These are phyloP conservation scores for Dione vanillae DNA, from an alignment of 2,888 invertebrate species.

Conservation along the genomic window DNA sequence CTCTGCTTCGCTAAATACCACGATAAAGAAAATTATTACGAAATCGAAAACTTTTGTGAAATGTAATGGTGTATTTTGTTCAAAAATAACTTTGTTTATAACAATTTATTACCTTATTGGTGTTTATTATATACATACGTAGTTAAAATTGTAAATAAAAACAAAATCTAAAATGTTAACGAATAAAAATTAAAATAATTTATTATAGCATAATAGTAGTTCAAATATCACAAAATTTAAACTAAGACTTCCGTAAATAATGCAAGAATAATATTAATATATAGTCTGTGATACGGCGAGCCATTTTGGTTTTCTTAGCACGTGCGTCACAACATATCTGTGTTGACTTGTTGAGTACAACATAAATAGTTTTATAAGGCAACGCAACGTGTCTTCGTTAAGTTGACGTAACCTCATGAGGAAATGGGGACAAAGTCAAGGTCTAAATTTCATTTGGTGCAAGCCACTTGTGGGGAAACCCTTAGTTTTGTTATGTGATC, in stretches of 20 bases:
- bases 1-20: slow-evolving; percentile 12
- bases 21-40: neutral
- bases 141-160: no score
- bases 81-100: no score
- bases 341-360: slow-evolving; percentile 1
- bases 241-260: slow-evolving; percentile 6
- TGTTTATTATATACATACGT: no score
- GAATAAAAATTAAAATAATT: no score
- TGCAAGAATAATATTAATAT: neutral
- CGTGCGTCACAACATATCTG: slow-evolving; percentile 41
- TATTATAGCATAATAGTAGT: neutral
- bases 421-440: slow-evolving; percentile 73
- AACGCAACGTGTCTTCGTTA: slow-evolving; percentile 61
- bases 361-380: slow-evolving; percentile 62
- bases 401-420: slow-evolving; percentile 64
- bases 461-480: slow-evolving; percentile 34
- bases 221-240: neutral
- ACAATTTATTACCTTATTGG: neutral
- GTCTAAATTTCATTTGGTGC: slow-evolving; percentile 62
- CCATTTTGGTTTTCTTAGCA: slow-evolving; percentile 40
- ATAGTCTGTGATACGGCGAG: slow-evolving; percentile 6
- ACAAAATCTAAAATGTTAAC: no score
- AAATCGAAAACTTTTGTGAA: neutral
- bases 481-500: slow-evolving; percentile 24
- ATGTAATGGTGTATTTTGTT: no score